Evolutionary conservation across 2,888 invertebrate species (phyloP), one percentile per base, ranked within the genome.

Genomic region (Enoplolaimus lenunculus): DNA sequence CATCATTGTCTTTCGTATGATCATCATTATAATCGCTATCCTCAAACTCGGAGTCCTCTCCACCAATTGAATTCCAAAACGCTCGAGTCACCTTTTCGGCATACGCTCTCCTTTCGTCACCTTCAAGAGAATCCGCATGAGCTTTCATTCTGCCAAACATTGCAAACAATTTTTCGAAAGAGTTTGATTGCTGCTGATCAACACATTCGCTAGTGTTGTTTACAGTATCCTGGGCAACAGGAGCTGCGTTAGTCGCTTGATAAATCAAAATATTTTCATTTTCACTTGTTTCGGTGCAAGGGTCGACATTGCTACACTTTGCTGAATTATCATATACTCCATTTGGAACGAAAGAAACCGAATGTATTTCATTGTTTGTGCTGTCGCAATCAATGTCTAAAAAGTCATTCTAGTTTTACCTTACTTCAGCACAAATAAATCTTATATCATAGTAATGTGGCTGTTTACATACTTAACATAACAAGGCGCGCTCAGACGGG

Each of bases 11-110:
- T 45, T 45, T 21, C 45, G 45, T 7, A 7, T 67, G n/a, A 13
- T 67, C 67, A 31, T 67, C 30, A 34, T 31, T n/a, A 31, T 13
- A 31, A n/a, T 34, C 67, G 30, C 67, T 31, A 31, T 78, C 86
- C 71, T 83, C 83, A 73, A 88, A 82, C 81, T 89, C 88, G 74
- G 87, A 86, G 34, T 83, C 82, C 79, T 87, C 87, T 28, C 88
- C 88, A 28, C 88, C 88, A 77, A 89, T 87, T 0, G 88, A 87
- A 77, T 85, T 85, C 88, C 88, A 89, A 80, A 89, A 89, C 26
- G 87, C 86, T 73, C 87, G 84, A 0, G 88, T 75, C 73, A 81
- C 81, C 81, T 88, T 85, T 80, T 89, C 88, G 2, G 89, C 89
- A 78, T 87, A 87, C 68, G 85, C 84, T 78, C 86, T 86, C 73